Percentiles rank a stretch among this genome's conserved stretches.
These are phyloP conservation scores for Todiramphus saurophagus DNA, from an alignment of 2,113 vertebrate genomes.

Conservation along the genomic window DNA sequence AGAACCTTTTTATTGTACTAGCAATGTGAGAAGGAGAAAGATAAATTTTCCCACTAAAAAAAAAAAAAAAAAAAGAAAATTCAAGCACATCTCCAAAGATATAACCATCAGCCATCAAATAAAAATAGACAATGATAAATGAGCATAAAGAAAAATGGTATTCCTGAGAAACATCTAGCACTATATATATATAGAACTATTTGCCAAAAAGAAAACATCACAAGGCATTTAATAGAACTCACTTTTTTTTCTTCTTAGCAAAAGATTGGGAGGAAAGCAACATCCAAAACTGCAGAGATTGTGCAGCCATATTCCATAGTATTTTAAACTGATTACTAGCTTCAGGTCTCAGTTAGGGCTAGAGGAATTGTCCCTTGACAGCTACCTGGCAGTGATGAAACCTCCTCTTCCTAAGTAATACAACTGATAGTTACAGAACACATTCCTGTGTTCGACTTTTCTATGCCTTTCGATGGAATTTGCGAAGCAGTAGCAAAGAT, in stretches of 20 bases:
- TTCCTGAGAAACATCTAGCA: neutral
- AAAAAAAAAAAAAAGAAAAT: neutral
- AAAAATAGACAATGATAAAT: neutral
- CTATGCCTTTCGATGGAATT: neutral
- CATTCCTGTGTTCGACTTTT: neutral
- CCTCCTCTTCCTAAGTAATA: neutral
- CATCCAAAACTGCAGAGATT: neutral
- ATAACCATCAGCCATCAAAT: neutral
- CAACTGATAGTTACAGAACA: neutral
- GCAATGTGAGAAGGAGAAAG: neutral
- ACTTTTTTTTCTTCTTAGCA: neutral
- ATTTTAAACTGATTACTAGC: neutral
- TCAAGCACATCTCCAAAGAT: neutral
- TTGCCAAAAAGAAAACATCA: neutral
- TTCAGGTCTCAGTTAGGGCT: neutral
- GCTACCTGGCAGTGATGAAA: neutral
- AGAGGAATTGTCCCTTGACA: neutral
- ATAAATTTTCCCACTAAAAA: neutral
- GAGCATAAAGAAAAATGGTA: neutral
- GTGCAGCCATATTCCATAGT: neutral
- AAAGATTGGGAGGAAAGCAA: neutral
- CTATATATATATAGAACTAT: neutral
- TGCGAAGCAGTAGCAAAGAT: neutral
- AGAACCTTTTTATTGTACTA: neutral
- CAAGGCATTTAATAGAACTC: neutral